Base-by-base conservation (phyloP, 1,140 invertebrate species). In the Brachionus paranguensis region DNA sequence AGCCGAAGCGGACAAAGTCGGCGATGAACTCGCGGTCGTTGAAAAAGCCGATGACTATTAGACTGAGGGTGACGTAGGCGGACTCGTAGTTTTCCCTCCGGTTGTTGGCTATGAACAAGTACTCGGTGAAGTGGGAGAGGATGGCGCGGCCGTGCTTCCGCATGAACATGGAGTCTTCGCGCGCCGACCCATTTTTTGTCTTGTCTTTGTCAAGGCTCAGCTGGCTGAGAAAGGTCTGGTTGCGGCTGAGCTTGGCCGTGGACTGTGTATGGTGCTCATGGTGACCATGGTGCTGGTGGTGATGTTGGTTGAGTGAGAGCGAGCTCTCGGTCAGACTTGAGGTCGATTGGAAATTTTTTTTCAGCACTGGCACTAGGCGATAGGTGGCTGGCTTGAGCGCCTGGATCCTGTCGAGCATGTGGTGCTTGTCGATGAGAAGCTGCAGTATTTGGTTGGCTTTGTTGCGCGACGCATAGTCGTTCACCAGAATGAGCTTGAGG, bases 221-320 rank as follows among this genome's bases (percentile, higher is more conserved):
- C 20, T 81, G 78, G 53, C 78, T 81, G 24, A 81, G 33, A 81
- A 64, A 81, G 14, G 78, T 81, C 24, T 81, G 78, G 64, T 81
- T 81, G 11, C 78, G 78, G 7, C 50, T 81, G 1, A 47, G 8
- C 27, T 45, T 64, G 0, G 24, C 64, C 45, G 41, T n/a, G 47
- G 24, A 24, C 24, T 24, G 24, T 24, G 0, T 1, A 24, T 24
- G 24, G 24, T 24, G 3, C 45, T 76, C 2, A 3, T 76, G n/a
- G 47, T 50, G 50, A 1, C 1, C 24, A 24, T 24, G 24, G 24
- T 24, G 3, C 45, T 76, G 12, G 4, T 76, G n/a, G 47, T 50
- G 50, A 1, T 33, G 29, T 1, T 33, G 3, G 43, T 50, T 50
- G 3, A 76, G 33, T 1, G 72, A 76, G 3, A 76, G 47, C 3